phyloP scores from a whole-genome alignment of 2,888 invertebrate genomes.

The Hoplodrina ambigua region DNA sequence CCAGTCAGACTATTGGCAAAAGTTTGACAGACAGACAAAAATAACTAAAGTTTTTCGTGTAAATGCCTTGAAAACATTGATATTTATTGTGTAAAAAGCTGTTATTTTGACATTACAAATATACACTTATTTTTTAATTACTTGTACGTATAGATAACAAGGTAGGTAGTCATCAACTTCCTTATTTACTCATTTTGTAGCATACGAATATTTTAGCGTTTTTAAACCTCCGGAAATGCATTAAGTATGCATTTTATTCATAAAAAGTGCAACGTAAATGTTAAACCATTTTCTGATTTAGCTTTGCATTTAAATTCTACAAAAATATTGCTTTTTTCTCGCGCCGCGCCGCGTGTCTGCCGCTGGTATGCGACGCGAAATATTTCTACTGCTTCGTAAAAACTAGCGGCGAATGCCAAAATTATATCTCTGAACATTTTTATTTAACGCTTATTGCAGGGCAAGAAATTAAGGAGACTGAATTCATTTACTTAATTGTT shows the following conservation, averaged over 20 bases:
- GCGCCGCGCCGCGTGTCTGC: slow-evolving; percentile 36
- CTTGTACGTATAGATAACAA: too few species aligned
- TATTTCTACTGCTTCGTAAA: slow-evolving; percentile 38
- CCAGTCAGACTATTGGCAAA: too few species aligned
- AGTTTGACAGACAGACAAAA: too few species aligned
- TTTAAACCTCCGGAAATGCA: neutral
- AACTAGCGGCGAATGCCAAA: slow-evolving; percentile 52
- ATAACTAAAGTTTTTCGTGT: too few species aligned
- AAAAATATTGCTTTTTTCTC: slow-evolving; percentile 52
- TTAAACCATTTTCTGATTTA: slow-evolving; percentile 53
- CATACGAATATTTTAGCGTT: neutral
- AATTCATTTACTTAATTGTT: slow-evolving; percentile 15
- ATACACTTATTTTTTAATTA: too few species aligned
- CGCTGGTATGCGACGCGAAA: slow-evolving; percentile 42
- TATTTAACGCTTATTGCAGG: slow-evolving; percentile 47
- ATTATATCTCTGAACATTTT: slow-evolving; percentile 51
- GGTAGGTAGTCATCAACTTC: neutral
- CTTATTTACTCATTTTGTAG: neutral
- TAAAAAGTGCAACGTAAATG: slow-evolving; percentile 47
- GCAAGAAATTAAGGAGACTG: slow-evolving; percentile 15
- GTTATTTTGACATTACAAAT: too few species aligned
- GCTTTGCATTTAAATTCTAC: slow-evolving; percentile 58
- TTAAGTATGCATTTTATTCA: slow-evolving; percentile 33
- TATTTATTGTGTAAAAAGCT: too few species aligned
- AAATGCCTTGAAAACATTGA: too few species aligned